Percentiles rank a stretch among this genome's conserved stretches.
These are phyloP conservation scores for Stenurella melanura DNA, from an alignment of 2,888 invertebrate genomes.

Conservation along the genomic window DNA sequence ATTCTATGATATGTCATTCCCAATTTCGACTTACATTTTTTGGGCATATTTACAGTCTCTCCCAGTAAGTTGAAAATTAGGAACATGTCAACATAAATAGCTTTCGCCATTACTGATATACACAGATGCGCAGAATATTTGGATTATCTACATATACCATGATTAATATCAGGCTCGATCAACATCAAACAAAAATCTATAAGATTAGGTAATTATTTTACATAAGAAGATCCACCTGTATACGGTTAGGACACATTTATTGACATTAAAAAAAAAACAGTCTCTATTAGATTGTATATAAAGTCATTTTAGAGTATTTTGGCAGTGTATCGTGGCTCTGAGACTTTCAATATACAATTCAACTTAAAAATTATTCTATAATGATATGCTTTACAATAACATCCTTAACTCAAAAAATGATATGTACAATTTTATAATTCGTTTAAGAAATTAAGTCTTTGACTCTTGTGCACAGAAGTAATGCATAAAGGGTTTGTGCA, in stretches of 20 bases:
- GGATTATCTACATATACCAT: background rate
- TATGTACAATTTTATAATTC: constrained; percentile 64
- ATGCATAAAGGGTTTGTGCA: constrained; percentile 23
- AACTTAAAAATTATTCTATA: constrained; percentile 47
- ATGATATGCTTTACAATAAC: constrained; percentile 65
- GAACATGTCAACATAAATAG: too few species aligned
- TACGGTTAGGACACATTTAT: constrained; percentile 27
- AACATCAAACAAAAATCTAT: background rate
- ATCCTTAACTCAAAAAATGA: constrained; percentile 59
- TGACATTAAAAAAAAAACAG: constrained; percentile 45
- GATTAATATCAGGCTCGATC: background rate
- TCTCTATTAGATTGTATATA: constrained; percentile 43
- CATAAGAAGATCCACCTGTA: constrained; percentile 33
- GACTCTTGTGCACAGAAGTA: constrained; percentile 44
- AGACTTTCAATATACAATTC: constrained; percentile 67
- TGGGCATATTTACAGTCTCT: too few species aligned
- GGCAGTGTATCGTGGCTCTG: constrained; percentile 71
- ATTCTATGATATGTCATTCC: too few species aligned
- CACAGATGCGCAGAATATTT: background rate
- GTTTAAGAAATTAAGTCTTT: constrained; percentile 55
- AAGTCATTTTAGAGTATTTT: constrained; percentile 59
- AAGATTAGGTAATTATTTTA: constrained; percentile 1
- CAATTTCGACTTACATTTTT: too few species aligned
- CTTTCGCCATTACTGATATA: too few species aligned
- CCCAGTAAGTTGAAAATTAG: too few species aligned